Evolutionary conservation across 2,797 vertebrate genomes (phyloP).

Genomic region (Hydrocynus forskahlii): DNA sequence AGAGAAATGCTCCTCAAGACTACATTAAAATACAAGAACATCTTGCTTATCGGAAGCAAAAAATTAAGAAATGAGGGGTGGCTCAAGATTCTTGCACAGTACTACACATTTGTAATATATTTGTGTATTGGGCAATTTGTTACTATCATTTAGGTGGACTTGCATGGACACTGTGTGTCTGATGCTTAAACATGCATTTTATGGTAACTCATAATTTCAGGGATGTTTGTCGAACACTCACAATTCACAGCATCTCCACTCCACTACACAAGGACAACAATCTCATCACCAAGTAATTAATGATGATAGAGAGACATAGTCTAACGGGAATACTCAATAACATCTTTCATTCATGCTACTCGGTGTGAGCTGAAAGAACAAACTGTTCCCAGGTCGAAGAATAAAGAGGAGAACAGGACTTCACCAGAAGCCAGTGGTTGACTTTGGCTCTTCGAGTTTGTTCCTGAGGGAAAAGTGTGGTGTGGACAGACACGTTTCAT

Average conservation of each 20-base stretch:
- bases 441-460: conserved; percentile 24
- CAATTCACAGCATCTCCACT: not conserved
- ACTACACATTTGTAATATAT: too few relatives aligned
- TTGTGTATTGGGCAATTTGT: too few relatives aligned
- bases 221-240: not conserved
- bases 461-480: conserved; percentile 12
- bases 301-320: not conserved
- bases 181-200: not conserved
- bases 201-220: not conserved
- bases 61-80: too few relatives aligned
- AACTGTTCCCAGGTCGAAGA: conserved; percentile 11
- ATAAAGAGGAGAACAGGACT: conserved; percentile 19
- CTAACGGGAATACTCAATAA: not conserved
- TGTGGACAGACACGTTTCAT: conserved; percentile 4
- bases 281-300: not conserved
- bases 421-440: conserved; percentile 33
- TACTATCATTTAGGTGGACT: too few relatives aligned
- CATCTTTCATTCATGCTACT: not conserved
- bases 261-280: not conserved
- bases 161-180: too few relatives aligned
- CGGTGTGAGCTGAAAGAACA: not conserved
- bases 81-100: too few relatives aligned
- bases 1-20: too few relatives aligned
- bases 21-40: too few relatives aligned
- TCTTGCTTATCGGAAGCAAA: too few relatives aligned